Percentiles rank a stretch among this genome's conserved stretches.
These are phyloP conservation scores for Sprattus sprattus DNA, from an alignment of 2,113 vertebrate genomes.

Conservation along the genomic window DNA sequence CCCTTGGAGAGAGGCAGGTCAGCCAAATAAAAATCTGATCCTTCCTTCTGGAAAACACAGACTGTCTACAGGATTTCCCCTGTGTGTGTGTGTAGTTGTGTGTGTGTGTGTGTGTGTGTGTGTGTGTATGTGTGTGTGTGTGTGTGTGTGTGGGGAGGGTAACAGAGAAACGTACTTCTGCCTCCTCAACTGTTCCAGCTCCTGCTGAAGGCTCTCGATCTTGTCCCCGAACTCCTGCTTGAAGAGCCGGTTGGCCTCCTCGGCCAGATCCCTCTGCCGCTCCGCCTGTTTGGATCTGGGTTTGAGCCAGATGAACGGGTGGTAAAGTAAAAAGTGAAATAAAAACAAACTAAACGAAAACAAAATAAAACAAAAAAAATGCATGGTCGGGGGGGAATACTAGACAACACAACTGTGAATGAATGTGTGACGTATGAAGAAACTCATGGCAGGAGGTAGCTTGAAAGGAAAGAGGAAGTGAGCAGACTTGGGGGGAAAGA, in stretches of 20 bases:
- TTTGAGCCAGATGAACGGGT: constrained; percentile 90
- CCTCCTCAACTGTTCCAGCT: constrained; percentile 84
- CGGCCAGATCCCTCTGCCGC: constrained; percentile 78
- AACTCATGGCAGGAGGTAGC: constrained; percentile 36
- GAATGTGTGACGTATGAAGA: neutral
- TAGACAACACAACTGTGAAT: constrained; percentile 19
- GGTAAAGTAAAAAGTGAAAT: constrained; percentile 71
- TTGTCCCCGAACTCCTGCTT: constrained; percentile 98
- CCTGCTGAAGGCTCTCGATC: constrained; percentile 89
- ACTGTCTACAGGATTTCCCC: neutral
- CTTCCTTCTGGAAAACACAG: neutral
- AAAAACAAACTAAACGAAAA: constrained; percentile 60
- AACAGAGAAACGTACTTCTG: constrained; percentile 74
- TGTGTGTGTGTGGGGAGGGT: neutral
- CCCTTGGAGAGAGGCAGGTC: neutral
- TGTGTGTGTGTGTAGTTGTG: neutral
- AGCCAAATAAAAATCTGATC: neutral
- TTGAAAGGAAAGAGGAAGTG: constrained; percentile 50
- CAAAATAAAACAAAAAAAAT: constrained; percentile 68
- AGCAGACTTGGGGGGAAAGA: constrained; percentile 33
- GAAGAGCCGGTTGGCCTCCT: constrained; percentile 93
- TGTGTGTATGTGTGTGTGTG: neutral
- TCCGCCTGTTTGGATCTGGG: constrained; percentile 92
- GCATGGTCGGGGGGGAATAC: constrained; percentile 71
- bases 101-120: neutral